These are phyloP conservation scores for Proteles cristata DNA, from an alignment of 2,113 vertebrate genomes.

Conservation along the genomic window DNA sequence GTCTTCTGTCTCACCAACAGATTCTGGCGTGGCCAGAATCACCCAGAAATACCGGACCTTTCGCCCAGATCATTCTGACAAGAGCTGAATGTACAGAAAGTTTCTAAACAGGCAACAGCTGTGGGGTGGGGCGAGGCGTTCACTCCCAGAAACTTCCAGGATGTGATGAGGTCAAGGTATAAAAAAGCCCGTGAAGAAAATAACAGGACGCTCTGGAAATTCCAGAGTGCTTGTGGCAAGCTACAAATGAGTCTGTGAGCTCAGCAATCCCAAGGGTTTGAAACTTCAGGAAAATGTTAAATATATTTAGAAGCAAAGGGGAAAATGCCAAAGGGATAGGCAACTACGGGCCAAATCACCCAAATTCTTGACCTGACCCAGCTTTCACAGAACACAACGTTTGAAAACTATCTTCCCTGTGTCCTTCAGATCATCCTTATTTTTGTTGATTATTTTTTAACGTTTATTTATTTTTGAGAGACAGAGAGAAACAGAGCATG, in stretches of 20 bases:
- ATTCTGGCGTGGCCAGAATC: background rate
- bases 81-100: background rate
- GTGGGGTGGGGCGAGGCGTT: background rate
- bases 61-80: background rate
- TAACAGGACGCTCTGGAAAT: background rate
- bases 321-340: background rate
- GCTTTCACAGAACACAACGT: background rate
- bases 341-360: background rate
- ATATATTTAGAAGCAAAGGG: background rate
- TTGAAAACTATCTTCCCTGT: background rate
- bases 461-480: too few species aligned
- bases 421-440: background rate
- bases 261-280: background rate
- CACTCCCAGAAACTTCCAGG: conserved; percentile 25
- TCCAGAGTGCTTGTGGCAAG: background rate
- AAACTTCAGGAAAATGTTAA: background rate
- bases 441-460: background rate
- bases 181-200: background rate
- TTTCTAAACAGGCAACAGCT: conserved; percentile 38
- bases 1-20: background rate
- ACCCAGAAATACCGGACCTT: background rate
- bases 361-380: background rate
- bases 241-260: background rate
- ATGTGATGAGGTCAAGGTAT: background rate
- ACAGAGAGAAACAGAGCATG: too few species aligned